These are phyloP conservation scores for Eurytemora carolleeae DNA, from an alignment of 1,140 invertebrate species.

Conservation along the genomic window DNA sequence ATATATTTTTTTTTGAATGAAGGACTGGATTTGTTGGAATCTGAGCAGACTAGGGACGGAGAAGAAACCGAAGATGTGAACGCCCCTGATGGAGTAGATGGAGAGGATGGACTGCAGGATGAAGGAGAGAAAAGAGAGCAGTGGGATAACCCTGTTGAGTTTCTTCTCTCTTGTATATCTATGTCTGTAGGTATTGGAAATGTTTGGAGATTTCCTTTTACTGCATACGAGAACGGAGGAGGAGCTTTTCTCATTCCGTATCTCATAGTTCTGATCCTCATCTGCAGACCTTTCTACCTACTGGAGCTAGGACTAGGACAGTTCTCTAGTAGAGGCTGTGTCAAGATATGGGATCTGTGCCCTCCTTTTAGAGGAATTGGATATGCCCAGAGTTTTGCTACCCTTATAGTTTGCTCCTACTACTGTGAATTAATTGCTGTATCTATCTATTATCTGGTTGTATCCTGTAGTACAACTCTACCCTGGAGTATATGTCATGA, in stretches of 20 bases:
- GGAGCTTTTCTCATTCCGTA: constrained; percentile 37
- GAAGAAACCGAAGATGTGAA: too few species aligned
- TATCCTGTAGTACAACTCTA: neutral
- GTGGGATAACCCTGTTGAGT: constrained; percentile 23
- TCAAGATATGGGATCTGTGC: constrained; percentile 20
- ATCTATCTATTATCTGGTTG: neutral
- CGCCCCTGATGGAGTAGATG: too few species aligned
- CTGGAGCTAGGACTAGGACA: constrained; percentile 20
- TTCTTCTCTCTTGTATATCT: constrained; percentile 30
- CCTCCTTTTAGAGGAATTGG: constrained; percentile 19
- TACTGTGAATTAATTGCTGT: constrained; percentile 22
- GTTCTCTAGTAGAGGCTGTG: constrained; percentile 18
- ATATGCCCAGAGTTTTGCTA: constrained; percentile 25
- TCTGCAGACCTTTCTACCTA: constrained; percentile 22
- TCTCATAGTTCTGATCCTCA: constrained; percentile 33
- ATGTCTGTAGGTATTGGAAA: constrained; percentile 33
- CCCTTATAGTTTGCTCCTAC: constrained; percentile 26
- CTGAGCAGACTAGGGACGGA: too few species aligned
- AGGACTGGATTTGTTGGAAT: too few species aligned
- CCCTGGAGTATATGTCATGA: neutral
- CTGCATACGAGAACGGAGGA: constrained; percentile 27
- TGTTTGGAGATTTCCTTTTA: constrained; percentile 32
- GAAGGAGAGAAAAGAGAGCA: too few species aligned
- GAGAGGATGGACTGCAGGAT: too few species aligned
- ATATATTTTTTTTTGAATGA: too few species aligned